phyloP scores from a whole-genome alignment of 2,113 vertebrate species.

The Oncorhynchus keta region DNA sequence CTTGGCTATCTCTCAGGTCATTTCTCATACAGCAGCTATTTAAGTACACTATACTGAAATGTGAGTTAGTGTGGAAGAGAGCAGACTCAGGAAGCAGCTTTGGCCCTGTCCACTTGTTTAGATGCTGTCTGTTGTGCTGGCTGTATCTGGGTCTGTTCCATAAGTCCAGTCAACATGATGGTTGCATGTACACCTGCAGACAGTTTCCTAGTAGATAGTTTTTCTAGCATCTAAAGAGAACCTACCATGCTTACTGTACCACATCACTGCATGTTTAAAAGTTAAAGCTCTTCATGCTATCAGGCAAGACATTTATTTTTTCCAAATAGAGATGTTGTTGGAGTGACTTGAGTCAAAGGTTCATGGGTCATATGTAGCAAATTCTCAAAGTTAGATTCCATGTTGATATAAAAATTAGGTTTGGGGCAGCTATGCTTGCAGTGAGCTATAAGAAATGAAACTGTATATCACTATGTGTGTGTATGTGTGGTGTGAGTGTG shows the following conservation, averaged over 20 bases:
- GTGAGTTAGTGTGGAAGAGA: too few relatives aligned
- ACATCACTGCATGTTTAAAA: neutral
- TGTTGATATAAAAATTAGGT: constrained; percentile 12
- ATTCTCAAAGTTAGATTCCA: constrained; percentile 1
- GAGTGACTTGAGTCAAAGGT: constrained; percentile 69
- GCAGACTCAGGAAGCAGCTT: too few relatives aligned
- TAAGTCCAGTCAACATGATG: neutral
- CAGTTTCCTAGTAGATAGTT: neutral
- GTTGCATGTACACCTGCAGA: neutral
- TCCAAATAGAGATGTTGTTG: constrained; percentile 30
- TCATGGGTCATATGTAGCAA: constrained; percentile 9
- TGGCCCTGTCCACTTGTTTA: too few relatives aligned
- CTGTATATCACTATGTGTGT: neutral
- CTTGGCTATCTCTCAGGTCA: too few relatives aligned
- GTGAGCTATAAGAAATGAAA: constrained; percentile 13
- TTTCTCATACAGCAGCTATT: too few relatives aligned
- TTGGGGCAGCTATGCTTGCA: constrained; percentile 31
- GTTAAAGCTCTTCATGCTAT: neutral
- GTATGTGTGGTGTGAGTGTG: constrained; percentile 17
- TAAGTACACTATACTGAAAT: too few relatives aligned
- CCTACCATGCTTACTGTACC: neutral
- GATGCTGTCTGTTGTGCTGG: too few relatives aligned
- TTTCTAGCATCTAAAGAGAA: neutral
- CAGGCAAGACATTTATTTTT: constrained; percentile 1
- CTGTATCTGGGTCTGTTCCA: neutral